Evolutionary conservation across 2,888 invertebrate species (phyloP).

Genomic region (Ichneumoninae sp.): DNA sequence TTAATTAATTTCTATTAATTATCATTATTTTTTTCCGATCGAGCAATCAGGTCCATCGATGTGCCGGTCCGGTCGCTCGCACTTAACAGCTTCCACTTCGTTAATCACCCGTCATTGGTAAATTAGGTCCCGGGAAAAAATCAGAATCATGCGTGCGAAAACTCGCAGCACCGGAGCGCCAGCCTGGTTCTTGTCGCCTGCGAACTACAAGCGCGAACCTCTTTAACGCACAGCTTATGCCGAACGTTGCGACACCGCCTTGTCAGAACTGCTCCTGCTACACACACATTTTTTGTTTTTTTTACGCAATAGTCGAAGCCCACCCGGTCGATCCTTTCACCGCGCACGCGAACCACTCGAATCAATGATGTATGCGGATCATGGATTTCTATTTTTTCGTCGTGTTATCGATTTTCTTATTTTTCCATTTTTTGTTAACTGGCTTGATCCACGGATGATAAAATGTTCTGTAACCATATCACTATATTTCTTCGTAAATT

Average conservation of each 20-base stretch:
- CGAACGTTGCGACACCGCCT: slow-evolving; percentile 42
- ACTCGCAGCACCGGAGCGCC: slow-evolving; percentile 4
- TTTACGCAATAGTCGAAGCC: slow-evolving; percentile 69
- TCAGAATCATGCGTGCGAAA: slow-evolving; percentile 27
- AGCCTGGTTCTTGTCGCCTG: slow-evolving; percentile 9
- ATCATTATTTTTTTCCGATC: neutral
- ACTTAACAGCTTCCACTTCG: neutral
- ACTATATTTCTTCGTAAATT: neutral
- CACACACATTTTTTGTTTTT: neutral
- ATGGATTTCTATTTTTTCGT: slow-evolving; percentile 15
- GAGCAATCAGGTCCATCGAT: neutral
- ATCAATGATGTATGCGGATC: slow-evolving; percentile 30
- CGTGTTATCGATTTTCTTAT: slow-evolving; percentile 13
- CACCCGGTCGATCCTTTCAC: slow-evolving; percentile 74
- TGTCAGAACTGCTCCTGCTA: slow-evolving; percentile 5
- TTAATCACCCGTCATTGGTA: slow-evolving; percentile 5
- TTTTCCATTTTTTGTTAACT: slow-evolving; percentile 55
- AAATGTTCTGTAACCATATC: neutral
- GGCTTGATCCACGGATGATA: neutral
- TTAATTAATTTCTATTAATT: neutral
- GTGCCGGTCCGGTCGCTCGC: neutral
- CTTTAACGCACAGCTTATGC: slow-evolving; percentile 35
- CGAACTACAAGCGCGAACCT: slow-evolving; percentile 22
- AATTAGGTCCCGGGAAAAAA: slow-evolving; percentile 13
- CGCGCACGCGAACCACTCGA: slow-evolving; percentile 63